Evolutionary conservation across 1,140 invertebrate species (phyloP).

Genomic region (Caerostris extrusa): DNA sequence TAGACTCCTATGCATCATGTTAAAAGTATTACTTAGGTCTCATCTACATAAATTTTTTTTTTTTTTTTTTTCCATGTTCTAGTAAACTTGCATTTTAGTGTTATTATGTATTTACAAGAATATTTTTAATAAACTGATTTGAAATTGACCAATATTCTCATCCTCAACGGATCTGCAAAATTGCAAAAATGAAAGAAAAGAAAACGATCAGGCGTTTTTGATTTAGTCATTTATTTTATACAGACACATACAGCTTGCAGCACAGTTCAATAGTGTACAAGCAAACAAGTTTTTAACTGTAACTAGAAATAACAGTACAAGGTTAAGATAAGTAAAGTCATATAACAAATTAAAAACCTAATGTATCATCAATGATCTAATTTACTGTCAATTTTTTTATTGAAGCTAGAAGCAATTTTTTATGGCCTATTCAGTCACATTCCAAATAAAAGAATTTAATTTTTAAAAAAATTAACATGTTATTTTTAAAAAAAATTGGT

Average conservation of each 20-base stretch:
- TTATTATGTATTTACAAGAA: background rate
- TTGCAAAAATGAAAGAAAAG: constrained; percentile 34
- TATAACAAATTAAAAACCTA: constrained; percentile 56
- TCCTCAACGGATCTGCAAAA: background rate
- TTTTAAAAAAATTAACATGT: background rate
- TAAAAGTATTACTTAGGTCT: background rate
- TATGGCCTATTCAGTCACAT: constrained; percentile 10
- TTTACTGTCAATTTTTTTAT: constrained; percentile 6
- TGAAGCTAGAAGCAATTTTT: constrained; percentile 35
- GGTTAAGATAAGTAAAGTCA: constrained; percentile 16
- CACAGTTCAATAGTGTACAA: constrained; percentile 70
- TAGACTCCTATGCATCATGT: background rate
- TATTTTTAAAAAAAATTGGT: background rate
- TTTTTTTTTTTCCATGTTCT: background rate
- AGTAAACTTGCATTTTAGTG: background rate
- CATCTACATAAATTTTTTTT: background rate
- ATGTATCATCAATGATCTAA: constrained; percentile 31
- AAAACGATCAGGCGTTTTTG: constrained; percentile 47
- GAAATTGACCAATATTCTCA: background rate
- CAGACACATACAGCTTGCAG: constrained; percentile 74
- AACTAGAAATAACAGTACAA: constrained; percentile 72
- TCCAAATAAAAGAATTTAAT: background rate
- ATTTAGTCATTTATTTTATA: constrained; percentile 75
- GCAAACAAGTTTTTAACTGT: constrained; percentile 72
- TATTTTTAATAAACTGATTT: background rate